Conservation (phyloP, 2,797 vertebrate species). For the Toxotes lorentzi region DNA sequence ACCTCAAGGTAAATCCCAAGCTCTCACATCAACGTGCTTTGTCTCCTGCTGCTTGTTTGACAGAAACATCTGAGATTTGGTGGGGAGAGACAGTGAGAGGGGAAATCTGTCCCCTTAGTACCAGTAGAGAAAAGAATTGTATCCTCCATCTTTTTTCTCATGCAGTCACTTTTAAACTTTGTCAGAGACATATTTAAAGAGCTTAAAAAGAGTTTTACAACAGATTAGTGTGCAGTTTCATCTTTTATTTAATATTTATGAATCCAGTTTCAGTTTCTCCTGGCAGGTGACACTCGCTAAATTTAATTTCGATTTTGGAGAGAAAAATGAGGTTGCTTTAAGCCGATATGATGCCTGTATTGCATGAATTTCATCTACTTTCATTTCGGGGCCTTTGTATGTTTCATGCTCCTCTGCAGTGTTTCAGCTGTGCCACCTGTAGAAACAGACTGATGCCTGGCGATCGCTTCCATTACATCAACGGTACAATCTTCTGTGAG, state of each 20-base stretch:
- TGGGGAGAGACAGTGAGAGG: background rate
- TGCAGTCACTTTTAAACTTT: background rate
- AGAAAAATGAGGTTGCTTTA: background rate
- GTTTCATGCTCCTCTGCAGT: slow-evolving; percentile 68
- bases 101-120: background rate
- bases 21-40: slow-evolving; percentile 22
- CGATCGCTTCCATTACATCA: slow-evolving; percentile 88
- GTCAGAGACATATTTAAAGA: background rate
- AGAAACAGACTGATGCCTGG: slow-evolving; percentile 88
- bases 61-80: slow-evolving; percentile 56
- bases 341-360: background rate
- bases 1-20: slow-evolving; percentile 86
- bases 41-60: slow-evolving; percentile 54
- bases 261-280: background rate
- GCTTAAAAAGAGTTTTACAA: background rate
- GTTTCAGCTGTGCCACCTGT: slow-evolving; percentile 91
- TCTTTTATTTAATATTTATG: background rate
- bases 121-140: background rate
- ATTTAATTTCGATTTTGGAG: background rate
- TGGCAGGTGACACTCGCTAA: background rate
- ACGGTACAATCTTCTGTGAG: slow-evolving; percentile 89
- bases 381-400: background rate
- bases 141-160: background rate
- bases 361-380: background rate
- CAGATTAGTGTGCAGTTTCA: background rate